Evolutionary conservation across 2,113 vertebrate species (phyloP).

Genomic region (Trichechus manatus): DNA sequence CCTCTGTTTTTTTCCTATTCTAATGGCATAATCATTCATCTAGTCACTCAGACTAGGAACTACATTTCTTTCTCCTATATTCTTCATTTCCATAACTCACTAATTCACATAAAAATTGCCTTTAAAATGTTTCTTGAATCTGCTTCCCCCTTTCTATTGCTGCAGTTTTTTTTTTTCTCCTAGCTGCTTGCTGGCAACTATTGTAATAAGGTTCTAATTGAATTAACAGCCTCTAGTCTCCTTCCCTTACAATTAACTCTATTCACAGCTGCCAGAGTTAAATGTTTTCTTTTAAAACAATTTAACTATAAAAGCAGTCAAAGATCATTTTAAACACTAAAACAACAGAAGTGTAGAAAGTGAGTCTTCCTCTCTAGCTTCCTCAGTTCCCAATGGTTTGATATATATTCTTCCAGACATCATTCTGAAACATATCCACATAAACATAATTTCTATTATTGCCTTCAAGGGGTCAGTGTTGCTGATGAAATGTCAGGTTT

Average conservation of each 20-base stretch:
- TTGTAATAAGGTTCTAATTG: neutral
- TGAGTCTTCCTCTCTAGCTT: neutral
- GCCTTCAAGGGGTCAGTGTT: neutral
- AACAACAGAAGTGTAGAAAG: neutral
- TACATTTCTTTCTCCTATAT: neutral
- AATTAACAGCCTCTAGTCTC: neutral
- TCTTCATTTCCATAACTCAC: neutral
- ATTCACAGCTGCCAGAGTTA: neutral
- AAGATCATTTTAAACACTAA: conserved; percentile 16
- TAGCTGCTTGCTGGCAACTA: neutral
- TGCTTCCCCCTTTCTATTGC: neutral
- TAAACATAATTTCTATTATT: neutral
- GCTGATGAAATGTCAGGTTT: neutral
- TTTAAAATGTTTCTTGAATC: neutral
- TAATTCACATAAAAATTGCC: neutral
- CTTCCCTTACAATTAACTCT: neutral
- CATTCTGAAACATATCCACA: neutral
- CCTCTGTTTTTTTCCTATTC: neutral
- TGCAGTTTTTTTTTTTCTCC: neutral
- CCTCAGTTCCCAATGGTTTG: neutral
- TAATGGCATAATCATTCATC: neutral
- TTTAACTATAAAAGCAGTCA: conserved; percentile 11
- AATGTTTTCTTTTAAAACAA: neutral
- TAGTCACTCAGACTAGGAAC: neutral
- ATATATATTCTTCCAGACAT: neutral